Evolutionary conservation across 2,797 vertebrate genomes (phyloP), one percentile per base, ranked within the genome.

Genomic region (Psittacula derbiana): DNA sequence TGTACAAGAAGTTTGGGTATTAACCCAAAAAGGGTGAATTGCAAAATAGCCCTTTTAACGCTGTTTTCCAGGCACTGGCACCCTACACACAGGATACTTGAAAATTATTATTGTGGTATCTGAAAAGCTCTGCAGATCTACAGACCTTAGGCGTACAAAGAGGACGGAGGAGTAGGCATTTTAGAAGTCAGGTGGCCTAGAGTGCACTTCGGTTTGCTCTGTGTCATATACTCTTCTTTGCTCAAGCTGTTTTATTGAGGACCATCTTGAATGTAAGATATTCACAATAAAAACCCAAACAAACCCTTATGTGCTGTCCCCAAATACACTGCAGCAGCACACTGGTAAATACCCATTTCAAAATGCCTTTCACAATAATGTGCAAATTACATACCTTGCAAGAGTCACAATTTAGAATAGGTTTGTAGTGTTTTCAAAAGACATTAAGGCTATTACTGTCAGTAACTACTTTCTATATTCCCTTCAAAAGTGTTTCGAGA

Each of bases 401-500:
- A 92, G 53, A 92, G 46, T 67, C 47, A 78, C 75, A 85, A 23
- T 93, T 93, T 92, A 85, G 66, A 92, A 73, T 79, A 92, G 40
- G 64, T 73, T 58, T 94, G 38, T 73, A 80, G 10, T 79, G 43
- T 90, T 94, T 96, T 94, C 73, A 57, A 81, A 86, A 82, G 86
- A 74, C 40, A 69, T 78, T 93, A 92, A 93, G 91, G 93, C 80
- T 96, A 74, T 95, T 95, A 83, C 79, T 88, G 44, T 86, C 89
- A 73, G 78, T 84, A 95, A 83, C 75, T 85, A 31, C 70, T 86
- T 81, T 90, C 92, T 86, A 16, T 84, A 80, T 93, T 95, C 82
- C 55, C 65, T 95, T 96, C 61, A 94, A 43, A 96, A 93, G 76
- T 12, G 4, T 91, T 97, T 95, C 86, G 71, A 87, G 92, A 67